Conservation (phyloP, 2,797 vertebrate genomes). For the Cossypha niveicapilla region DNA sequence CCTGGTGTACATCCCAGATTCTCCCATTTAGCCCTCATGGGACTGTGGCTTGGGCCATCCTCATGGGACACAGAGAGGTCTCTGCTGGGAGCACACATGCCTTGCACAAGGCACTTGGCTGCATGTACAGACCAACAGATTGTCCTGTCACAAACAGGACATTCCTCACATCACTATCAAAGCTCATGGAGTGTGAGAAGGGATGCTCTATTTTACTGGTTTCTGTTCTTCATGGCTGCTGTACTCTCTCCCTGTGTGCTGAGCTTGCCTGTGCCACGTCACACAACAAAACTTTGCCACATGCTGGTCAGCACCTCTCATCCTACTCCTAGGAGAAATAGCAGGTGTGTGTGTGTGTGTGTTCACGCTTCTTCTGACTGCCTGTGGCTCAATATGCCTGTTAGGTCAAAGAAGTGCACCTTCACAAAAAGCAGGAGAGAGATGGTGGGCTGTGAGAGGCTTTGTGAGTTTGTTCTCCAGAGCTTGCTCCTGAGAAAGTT, state of each 20-base stretch:
- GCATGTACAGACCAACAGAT: background rate
- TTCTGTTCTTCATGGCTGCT: background rate
- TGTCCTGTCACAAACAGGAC: background rate
- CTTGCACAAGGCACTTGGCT: background rate
- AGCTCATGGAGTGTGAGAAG: background rate
- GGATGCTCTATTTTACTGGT: background rate
- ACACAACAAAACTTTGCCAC: fast-evolving
- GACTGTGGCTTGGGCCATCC: background rate
- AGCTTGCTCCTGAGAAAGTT: background rate
- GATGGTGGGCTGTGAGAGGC: too few relatives aligned
- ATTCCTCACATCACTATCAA: background rate
- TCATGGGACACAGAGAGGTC: background rate
- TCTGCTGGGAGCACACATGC: background rate
- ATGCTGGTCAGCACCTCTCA: background rate
- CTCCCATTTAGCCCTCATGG: background rate
- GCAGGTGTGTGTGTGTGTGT: too few relatives aligned
- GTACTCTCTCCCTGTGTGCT: background rate
- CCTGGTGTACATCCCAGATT: background rate
- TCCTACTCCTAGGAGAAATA: background rate
- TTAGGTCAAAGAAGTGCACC: background rate
- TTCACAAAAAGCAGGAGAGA: background rate
- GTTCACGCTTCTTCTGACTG: background rate
- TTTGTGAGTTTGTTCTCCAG: background rate
- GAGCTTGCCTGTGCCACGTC: background rate
- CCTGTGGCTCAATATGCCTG: background rate